Base-by-base conservation (phyloP, 2,113 vertebrate genomes). In the Tricholaema leucomelas region DNA sequence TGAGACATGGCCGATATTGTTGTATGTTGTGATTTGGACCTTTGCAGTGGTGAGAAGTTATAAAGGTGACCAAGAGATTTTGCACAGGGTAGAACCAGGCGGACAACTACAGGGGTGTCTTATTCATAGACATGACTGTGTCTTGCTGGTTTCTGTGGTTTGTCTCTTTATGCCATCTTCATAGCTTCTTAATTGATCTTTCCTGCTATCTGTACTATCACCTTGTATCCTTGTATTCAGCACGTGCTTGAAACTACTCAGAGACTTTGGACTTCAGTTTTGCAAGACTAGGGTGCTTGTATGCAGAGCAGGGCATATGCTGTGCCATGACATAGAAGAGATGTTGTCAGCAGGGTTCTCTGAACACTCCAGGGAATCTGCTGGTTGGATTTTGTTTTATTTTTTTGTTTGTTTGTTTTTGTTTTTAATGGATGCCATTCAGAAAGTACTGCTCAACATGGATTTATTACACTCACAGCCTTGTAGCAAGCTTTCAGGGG, bases 291-390 rank as follows among this genome's bases (percentile, higher is more conserved):
- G 67, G 33, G 8, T 0, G 0, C 40, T 59, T 0, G 1, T n/a
- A 25, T 0, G 0, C 17, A 6, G 11, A 6, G 17, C 0, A 1
- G 13, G 4, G 5, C 19, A 8, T 12, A 2, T 8, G 3, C 2
- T 3, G 24, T 33, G 31, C 46, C 19, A 4, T 10, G 21, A 9
- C 40, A 7, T 2, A 5, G 18, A 30, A 15, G 71, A 56, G 46
- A n/a, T 31, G 2, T 9, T 48, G 30, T 15, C 67, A 30, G 7
- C 1, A 0, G 5, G 3, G 12, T 16, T 84, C 42, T 42, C 36
- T 2, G 0, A 42, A 48, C n/a, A 6, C 40, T 77, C 33, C 15
- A 56, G 30, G 5, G 7, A 33, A n/a, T 17, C 44, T 44, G 5
- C 2, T 64, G 69, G 30, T 1, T 44, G 42, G 16, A 17, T 18